A percentile compares a stretch with the other conserved stretches of the same genome.
Evolutionary conservation across 1,140 invertebrate species (phyloP).

Genomic region (Drosophila sturtevanti): DNA sequence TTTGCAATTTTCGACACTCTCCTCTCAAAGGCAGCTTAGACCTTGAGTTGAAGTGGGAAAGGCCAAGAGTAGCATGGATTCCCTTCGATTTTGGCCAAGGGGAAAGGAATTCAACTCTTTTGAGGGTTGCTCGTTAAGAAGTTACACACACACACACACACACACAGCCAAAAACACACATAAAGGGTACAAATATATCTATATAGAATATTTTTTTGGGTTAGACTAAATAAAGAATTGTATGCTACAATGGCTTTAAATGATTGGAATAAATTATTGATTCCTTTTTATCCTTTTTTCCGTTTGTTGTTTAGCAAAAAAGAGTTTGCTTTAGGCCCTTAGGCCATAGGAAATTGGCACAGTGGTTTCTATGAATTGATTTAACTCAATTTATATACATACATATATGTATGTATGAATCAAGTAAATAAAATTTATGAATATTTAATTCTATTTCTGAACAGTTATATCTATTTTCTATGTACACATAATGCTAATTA

Average conservation of each 20-base stretch:
- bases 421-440: neutral
- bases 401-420: too few relatives aligned
- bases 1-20: conserved; percentile 64
- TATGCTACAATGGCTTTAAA: conserved; percentile 58
- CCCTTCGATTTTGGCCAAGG: neutral
- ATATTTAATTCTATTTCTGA: neutral
- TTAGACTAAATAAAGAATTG: conserved; percentile 68
- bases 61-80: neutral
- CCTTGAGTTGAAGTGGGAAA: conserved; percentile 20
- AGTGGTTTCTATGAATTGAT: conserved; percentile 11
- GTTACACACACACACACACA: conserved; percentile 38
- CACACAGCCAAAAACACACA: neutral
- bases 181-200: neutral
- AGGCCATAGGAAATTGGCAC: neutral
- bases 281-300: conserved; percentile 31
- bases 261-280: conserved; percentile 73
- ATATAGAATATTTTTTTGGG: conserved; percentile 30
- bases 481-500: too few relatives aligned
- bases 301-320: conserved; percentile 18
- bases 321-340: neutral
- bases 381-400: neutral
- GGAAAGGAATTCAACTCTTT: conserved; percentile 28
- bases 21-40: conserved; percentile 32
- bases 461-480: neutral
- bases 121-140: conserved; percentile 60